These are phyloP conservation scores for Heteromormyrus szaboi DNA, from an alignment of 2,797 vertebrate species.

Conservation along the genomic window DNA sequence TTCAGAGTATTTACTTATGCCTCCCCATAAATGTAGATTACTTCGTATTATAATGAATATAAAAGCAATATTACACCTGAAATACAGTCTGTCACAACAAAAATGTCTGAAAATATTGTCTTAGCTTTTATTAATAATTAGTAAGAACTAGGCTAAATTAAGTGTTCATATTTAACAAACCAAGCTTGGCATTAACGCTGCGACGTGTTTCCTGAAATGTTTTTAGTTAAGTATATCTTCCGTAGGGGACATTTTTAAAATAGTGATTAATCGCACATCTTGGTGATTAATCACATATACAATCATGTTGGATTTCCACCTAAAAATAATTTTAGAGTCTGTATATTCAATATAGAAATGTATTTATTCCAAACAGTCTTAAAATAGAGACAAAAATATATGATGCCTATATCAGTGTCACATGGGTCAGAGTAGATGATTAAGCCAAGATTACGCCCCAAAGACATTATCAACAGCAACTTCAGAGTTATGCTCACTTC, in stretches of 20 bases:
- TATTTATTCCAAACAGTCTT: not conserved
- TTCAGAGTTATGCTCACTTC: not conserved
- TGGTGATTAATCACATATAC: not conserved
- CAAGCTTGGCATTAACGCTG: not conserved
- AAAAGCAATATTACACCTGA: no score
- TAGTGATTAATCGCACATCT: not conserved
- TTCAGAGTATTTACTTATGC: no score
- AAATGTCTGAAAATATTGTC: not conserved
- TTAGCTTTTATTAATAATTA: not conserved
- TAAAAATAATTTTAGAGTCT: not conserved
- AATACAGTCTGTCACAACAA: not conserved
- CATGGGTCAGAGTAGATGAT: not conserved
- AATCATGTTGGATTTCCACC: not conserved
- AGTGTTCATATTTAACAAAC: not conserved
- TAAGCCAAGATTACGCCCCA: not conserved
- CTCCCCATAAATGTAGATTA: no score
- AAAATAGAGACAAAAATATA: not conserved
- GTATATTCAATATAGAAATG: not conserved
- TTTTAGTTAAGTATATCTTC: no score
- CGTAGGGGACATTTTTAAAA: not conserved
- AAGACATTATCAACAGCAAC: not conserved
- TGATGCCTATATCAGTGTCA: not conserved
- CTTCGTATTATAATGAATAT: no score
- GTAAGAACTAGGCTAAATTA: not conserved
- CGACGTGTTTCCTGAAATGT: no score